Evolutionary conservation across 2,113 vertebrate species (phyloP), one percentile per base, ranked within the genome.

Genomic region (Platichthys stellatus): DNA sequence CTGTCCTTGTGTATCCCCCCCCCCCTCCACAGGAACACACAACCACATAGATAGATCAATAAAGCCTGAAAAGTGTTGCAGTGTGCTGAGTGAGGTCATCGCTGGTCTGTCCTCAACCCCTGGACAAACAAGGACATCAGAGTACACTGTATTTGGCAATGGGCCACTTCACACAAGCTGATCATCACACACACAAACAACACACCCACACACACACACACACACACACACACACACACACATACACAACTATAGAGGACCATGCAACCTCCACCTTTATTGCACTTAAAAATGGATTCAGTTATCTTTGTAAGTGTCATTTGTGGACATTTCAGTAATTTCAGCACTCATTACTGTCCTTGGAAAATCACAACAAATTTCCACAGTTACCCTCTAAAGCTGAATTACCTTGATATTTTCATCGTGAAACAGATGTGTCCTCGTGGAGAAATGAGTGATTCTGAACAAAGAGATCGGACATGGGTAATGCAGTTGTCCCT

Each of bases 31-130:
- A 65, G 0, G 10, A 15, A 78, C 75, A 86, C 82, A 64, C 35
- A 66, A 69, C 11, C 60, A 23, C 78, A 76, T 68, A 15, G 5
- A 76, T 68, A 18, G 5, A 91, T 92, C 90, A 86, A 92, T 93
- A 87, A 59, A 64, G 71, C 76, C 82, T 88, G 63, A 86, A 89
- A 86, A 89, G 88, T 65, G 47, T 60, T 76, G 51, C 49, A 51
- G 18, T 51, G 80, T 72, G 76, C 69, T 64, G 78, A 87, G 84
- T 74, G 83, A 76, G 85, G 86, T 84, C 76, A 84, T 67, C 65
- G 2, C 12, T 43, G 11, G 62, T 78, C 63, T 78, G 88, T 87
- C 89, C 90, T 93, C 89, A 88, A 76, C 78, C 68, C 35, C 24
- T 23, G 68, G 75, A 84, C 76, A 74, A 80, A 77, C 85, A 86